Evolutionary conservation across 2,888 invertebrate species (phyloP).

Genomic region (Rotaria macrura): DNA sequence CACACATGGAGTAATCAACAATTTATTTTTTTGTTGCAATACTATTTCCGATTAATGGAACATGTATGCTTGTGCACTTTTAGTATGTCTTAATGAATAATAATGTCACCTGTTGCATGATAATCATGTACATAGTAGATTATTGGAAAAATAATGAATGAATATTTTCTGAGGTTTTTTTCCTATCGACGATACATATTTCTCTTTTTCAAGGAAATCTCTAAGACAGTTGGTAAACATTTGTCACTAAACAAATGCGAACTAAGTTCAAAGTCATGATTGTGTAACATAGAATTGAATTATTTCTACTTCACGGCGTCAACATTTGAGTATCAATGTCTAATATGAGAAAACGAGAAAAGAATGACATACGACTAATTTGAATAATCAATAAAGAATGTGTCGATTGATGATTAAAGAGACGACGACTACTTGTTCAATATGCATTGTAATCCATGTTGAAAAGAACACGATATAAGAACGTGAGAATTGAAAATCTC

Average conservation of each 20-base stretch:
- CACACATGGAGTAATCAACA: neutral
- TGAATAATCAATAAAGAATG: neutral
- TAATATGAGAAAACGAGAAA: neutral
- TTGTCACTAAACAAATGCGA: neutral
- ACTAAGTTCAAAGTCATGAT: neutral
- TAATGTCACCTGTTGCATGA: no score
- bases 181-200: no score
- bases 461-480: neutral
- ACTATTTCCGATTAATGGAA: neutral
- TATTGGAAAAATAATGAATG: no score
- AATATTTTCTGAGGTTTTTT: no score
- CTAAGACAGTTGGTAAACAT: neutral
- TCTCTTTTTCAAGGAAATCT: neutral
- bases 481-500: neutral
- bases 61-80: neutral
- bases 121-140: no score
- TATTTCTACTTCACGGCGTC: neutral
- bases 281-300: neutral
- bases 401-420: slow-evolving; percentile 8
- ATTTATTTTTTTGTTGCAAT: neutral
- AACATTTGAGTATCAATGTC: neutral
- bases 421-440: neutral
- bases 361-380: neutral
- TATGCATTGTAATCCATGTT: neutral
- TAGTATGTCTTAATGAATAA: neutral